Conservation (phyloP, 2,113 vertebrate genomes). For the Nematolebias whitei region DNA sequence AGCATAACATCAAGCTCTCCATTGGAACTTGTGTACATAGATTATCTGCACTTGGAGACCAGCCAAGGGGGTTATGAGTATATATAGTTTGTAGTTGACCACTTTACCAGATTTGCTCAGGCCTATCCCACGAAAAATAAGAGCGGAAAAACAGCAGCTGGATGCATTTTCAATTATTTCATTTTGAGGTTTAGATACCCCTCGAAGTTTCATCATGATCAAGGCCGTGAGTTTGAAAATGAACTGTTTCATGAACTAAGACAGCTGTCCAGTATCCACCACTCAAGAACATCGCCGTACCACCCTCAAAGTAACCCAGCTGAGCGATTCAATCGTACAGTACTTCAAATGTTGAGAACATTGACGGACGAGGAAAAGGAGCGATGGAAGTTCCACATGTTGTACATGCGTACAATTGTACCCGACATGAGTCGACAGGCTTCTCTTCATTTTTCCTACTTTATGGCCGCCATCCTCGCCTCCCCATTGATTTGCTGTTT, state of each 20-base stretch:
- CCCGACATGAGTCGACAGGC: neutral
- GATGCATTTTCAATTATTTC: neutral
- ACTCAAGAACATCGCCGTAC: neutral
- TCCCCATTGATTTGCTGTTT: neutral
- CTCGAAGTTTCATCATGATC: neutral
- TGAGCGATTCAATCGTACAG: too few relatives aligned
- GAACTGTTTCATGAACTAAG: neutral
- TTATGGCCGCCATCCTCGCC: neutral
- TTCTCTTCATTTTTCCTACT: neutral
- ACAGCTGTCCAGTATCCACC: neutral
- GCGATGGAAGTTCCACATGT: neutral
- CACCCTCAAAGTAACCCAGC: too few relatives aligned
- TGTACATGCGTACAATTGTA: neutral
- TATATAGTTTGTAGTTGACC: neutral
- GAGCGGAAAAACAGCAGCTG: neutral
- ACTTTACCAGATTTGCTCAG: neutral
- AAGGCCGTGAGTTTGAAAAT: constrained; percentile 1
- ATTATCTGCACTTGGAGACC: neutral
- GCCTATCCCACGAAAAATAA: neutral
- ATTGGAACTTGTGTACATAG: neutral
- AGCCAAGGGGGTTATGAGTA: neutral
- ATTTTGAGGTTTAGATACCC: neutral
- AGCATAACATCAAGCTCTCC: neutral
- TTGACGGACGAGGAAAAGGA: neutral
- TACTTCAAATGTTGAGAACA: too few relatives aligned